phyloP scores from a whole-genome alignment of 2,888 invertebrate genomes.

The Lycaena phlaeas region DNA sequence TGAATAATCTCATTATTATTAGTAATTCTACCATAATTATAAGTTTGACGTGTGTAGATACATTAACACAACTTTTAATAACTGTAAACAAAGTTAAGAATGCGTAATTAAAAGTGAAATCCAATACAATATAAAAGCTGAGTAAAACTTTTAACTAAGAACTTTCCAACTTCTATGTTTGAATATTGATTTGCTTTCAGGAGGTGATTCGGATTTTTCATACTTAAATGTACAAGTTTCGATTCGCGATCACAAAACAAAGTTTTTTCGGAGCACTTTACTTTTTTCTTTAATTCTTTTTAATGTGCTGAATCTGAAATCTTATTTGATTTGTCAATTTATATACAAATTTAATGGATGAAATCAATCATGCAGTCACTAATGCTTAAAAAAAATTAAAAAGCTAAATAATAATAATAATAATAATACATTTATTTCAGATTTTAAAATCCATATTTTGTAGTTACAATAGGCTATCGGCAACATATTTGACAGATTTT shows the following conservation, averaged over 20 bases:
- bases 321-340: conserved; percentile 26
- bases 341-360: conserved; percentile 4
- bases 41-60: too few species aligned
- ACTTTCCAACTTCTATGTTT: conserved; percentile 47
- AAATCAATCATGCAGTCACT: conserved; percentile 6
- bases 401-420: too few species aligned
- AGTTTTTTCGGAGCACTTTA: conserved; percentile 45
- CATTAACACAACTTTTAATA: conserved; percentile 5
- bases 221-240: conserved; percentile 65
- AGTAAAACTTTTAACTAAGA: conserved; percentile 31
- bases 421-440: too few species aligned
- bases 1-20: too few species aligned
- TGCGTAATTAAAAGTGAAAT: conserved; percentile 17
- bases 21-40: too few species aligned
- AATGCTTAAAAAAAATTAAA: too few species aligned
- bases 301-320: conserved; percentile 48
- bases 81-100: not conserved
- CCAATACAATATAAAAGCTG: conserved; percentile 25
- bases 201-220: conserved; percentile 57
- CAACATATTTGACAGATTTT: too few species aligned
- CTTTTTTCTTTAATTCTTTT: conserved; percentile 39
- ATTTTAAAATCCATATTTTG: too few species aligned
- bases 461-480: too few species aligned
- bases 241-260: conserved; percentile 56
- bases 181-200: conserved; percentile 59